phyloP scores from a whole-genome alignment of 1,140 invertebrate species.

The Bombus polaris region DNA sequence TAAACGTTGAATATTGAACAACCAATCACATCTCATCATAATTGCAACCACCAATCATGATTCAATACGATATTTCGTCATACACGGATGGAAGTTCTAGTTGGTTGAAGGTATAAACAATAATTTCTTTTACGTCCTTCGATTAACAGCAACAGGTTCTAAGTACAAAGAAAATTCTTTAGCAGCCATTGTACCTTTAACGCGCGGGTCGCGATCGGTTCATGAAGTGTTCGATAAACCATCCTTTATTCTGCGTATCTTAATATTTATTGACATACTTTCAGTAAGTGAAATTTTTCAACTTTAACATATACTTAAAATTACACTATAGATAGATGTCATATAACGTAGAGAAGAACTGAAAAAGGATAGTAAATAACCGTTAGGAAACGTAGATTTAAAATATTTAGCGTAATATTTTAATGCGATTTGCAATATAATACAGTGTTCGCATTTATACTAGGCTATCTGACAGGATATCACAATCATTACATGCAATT shows the following conservation, averaged over 20 bases:
- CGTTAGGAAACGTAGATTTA: slow-evolving; percentile 27
- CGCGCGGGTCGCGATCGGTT: slow-evolving; percentile 55
- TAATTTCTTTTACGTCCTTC: slow-evolving; percentile 40
- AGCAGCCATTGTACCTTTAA: slow-evolving; percentile 38
- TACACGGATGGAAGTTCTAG: slow-evolving; percentile 24
- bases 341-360: neutral
- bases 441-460: neutral
- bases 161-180: slow-evolving; percentile 29
- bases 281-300: slow-evolving; percentile 9
- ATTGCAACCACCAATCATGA: slow-evolving; percentile 25
- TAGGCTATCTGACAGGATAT: neutral
- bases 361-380: slow-evolving; percentile 31
- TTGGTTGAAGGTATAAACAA: slow-evolving; percentile 46
- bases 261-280: slow-evolving; percentile 36
- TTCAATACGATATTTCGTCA: neutral
- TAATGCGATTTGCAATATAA: neutral
- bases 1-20: slow-evolving; percentile 14
- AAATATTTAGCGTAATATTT: slow-evolving; percentile 20
- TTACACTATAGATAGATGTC: neutral
- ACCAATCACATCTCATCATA: slow-evolving; percentile 7
- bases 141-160: slow-evolving; percentile 58
- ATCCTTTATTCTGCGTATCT: neutral
- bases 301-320: neutral
- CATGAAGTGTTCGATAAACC: neutral
- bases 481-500: neutral